Evolutionary conservation across 2,888 invertebrate species (phyloP).

Genomic region (Leptopilina myrica): DNA sequence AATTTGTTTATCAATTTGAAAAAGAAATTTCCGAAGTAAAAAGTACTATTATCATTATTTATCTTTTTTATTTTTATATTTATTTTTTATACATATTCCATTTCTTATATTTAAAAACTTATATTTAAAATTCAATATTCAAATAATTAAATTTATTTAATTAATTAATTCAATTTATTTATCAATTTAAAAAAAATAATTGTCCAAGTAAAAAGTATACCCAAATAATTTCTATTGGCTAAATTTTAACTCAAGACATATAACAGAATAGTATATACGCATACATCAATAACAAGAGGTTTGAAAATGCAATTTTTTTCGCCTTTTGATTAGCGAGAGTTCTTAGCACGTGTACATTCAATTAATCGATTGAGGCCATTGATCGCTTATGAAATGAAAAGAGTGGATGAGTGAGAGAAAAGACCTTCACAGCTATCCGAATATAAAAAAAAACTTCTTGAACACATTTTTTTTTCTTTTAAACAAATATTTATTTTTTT

Average conservation of each 20-base stretch:
- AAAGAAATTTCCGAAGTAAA: no score
- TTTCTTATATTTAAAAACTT: no score
- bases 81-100: no score
- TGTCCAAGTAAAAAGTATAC: not conserved
- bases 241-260: not conserved
- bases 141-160: no score
- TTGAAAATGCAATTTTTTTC: conserved; percentile 17
- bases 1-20: no score
- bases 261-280: not conserved
- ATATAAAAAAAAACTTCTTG: no score
- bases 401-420: not conserved
- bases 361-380: conserved; percentile 36
- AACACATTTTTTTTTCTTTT: not conserved
- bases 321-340: not conserved
- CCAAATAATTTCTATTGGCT: not conserved
- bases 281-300: not conserved
- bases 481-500: no score
- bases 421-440: no score
- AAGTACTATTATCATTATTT: no score
- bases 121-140: no score
- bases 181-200: not conserved
- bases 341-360: conserved; percentile 25
- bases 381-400: conserved; percentile 21
- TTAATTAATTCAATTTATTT: no score
- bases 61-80: no score